phyloP scores from a whole-genome alignment of 2,888 invertebrate genomes.

The Erebia epiphron region DNA sequence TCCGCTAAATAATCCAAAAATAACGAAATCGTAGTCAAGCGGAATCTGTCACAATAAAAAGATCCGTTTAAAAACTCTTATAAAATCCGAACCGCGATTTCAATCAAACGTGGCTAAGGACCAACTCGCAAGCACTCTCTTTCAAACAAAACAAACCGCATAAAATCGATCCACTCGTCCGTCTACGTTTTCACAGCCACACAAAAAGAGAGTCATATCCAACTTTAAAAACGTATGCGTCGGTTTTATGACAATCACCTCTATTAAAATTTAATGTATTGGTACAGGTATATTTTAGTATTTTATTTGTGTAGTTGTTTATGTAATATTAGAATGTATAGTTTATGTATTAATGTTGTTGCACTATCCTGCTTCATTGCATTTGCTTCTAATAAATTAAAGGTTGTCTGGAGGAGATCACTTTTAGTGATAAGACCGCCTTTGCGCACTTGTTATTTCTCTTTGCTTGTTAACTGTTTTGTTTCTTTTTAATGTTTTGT shows the following conservation, averaged over 20 bases:
- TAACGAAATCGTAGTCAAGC: neutral
- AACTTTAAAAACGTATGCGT: neutral
- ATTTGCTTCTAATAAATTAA: too few relatives aligned
- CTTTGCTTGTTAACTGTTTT: too few relatives aligned
- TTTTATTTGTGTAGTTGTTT: too few relatives aligned
- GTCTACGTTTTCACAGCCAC: slow-evolving; percentile 1
- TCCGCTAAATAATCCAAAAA: neutral
- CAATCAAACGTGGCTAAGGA: slow-evolving; percentile 13
- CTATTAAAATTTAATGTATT: too few relatives aligned
- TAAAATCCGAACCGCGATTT: slow-evolving; percentile 5
- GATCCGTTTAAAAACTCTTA: neutral
- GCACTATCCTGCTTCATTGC: too few relatives aligned
- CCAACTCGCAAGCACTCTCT: slow-evolving; percentile 13
- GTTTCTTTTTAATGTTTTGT: too few relatives aligned
- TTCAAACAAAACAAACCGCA: slow-evolving; percentile 19
- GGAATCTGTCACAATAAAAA: neutral
- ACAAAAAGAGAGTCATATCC: neutral
- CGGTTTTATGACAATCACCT: neutral
- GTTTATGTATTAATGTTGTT: too few relatives aligned
- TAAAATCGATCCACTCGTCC: slow-evolving; percentile 13
- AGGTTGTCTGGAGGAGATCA: too few relatives aligned
- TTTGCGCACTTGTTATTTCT: too few relatives aligned
- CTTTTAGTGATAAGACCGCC: too few relatives aligned
- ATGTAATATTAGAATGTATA: too few relatives aligned
- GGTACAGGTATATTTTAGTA: too few relatives aligned